Conservation (phyloP, 2,888 invertebrate species). For the Thymelicus acteon region DNA sequence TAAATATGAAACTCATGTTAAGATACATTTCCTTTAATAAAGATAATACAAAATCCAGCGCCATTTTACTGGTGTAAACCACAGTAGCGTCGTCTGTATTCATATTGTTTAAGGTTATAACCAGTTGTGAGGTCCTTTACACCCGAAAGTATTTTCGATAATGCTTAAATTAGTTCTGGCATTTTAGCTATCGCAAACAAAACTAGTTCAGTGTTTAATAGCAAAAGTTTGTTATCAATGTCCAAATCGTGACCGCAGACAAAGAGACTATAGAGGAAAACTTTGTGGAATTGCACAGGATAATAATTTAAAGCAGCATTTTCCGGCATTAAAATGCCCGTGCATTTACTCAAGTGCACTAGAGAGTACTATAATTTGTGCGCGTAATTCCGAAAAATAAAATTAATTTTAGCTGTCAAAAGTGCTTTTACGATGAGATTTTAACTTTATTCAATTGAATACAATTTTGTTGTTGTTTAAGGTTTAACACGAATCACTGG, state of each 20-base stretch:
- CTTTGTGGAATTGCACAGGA: not conserved
- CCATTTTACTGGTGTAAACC: no score
- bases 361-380: not conserved
- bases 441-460: not conserved
- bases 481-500: no score
- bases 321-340: not conserved
- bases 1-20: no score
- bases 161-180: no score
- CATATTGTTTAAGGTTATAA: no score
- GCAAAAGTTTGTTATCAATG: not conserved
- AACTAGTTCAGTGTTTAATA: not conserved
- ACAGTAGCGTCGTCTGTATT: no score
- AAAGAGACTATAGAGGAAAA: not conserved
- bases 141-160: no score
- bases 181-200: not conserved
- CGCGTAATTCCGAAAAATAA: not conserved
- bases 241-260: not conserved
- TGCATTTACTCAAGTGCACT: not conserved
- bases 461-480: not conserved
- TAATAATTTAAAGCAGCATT: not conserved
- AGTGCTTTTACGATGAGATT: constrained; percentile 1
- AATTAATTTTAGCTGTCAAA: not conserved
- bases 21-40: no score
- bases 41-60: no score
- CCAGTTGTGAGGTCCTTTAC: no score